A percentile compares a stretch with the other conserved stretches of the same genome.
These are phyloP conservation scores for Lithophane ornitopus DNA, from an alignment of 2,888 invertebrate genomes.

Conservation along the genomic window DNA sequence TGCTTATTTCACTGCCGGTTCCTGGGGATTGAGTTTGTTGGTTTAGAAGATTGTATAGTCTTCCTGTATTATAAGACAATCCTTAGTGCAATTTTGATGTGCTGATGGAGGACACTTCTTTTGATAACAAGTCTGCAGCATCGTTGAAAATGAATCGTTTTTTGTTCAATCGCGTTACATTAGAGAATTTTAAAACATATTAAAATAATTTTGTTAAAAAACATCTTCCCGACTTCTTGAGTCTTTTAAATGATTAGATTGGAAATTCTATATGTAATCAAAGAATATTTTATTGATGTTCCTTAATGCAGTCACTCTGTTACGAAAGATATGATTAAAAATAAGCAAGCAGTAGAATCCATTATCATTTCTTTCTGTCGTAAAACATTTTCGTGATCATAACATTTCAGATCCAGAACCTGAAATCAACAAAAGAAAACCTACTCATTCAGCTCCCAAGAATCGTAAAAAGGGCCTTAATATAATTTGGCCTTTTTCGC, in stretches of 20 bases:
- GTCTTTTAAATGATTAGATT: no score
- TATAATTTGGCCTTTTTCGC: slow-evolving; percentile 7
- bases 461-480: slow-evolving; percentile 1
- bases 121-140: not conserved
- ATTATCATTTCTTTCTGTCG: not conserved
- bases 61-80: slow-evolving; percentile 7
- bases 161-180: not conserved
- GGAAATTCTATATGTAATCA: not conserved
- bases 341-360: not conserved
- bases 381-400: not conserved
- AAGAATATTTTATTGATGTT: not conserved
- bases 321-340: not conserved
- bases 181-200: not conserved
- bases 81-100: not conserved
- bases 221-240: not conserved
- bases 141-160: not conserved
- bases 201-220: not conserved
- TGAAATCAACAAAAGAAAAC: not conserved
- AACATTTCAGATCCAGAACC: slow-evolving; percentile 3
- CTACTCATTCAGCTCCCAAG: not conserved
- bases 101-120: not conserved
- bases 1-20: slow-evolving; percentile 23
- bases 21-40: slow-evolving; percentile 16
- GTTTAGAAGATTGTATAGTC: not conserved
- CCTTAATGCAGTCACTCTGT: not conserved